Percentiles rank a stretch among this genome's conserved stretches.
Evolutionary conservation across 2,888 invertebrate species (phyloP).

Genomic region (Julus scanicus): DNA sequence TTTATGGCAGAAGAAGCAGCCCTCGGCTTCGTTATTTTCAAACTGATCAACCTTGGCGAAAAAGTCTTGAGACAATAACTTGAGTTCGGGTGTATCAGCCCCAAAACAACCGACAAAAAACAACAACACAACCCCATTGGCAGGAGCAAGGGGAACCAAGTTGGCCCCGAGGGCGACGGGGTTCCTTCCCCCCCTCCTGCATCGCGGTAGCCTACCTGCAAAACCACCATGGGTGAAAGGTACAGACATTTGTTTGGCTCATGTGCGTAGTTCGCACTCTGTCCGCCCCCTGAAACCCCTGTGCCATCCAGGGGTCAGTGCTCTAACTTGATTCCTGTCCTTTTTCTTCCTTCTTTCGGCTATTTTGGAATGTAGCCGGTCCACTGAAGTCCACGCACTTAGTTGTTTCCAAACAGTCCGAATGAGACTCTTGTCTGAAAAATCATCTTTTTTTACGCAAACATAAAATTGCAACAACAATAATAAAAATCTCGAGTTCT

Average conservation of each 20-base stretch:
- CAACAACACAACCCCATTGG: constrained; percentile 14
- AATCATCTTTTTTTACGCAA: background rate
- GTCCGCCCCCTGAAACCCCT: constrained; percentile 46
- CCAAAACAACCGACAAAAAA: constrained; percentile 35
- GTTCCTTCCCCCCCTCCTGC: background rate
- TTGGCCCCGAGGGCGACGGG: background rate
- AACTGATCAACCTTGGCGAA: constrained; percentile 35
- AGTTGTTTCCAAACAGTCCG: background rate
- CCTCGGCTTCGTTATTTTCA: constrained; percentile 23
- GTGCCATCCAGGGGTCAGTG: constrained; percentile 52
- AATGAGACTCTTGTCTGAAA: constrained; percentile 14
- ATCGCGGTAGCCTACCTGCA: constrained; percentile 21
- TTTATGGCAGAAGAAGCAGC: constrained; percentile 5
- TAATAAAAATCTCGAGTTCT: background rate
- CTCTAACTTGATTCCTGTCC: constrained; percentile 46
- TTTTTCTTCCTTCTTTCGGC: constrained; percentile 54
- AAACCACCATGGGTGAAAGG: constrained; percentile 46
- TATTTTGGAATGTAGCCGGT: constrained; percentile 53
- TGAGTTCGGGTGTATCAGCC: constrained; percentile 36
- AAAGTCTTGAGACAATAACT: constrained; percentile 7
- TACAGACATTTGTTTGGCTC: constrained; percentile 41
- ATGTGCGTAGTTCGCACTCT: constrained; percentile 44
- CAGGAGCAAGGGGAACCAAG: background rate
- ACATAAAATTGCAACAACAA: background rate
- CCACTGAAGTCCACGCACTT: constrained; percentile 41